Evolutionary conservation across 2,113 vertebrate genomes (phyloP).

Genomic region (Brienomyrus brachyistius): DNA sequence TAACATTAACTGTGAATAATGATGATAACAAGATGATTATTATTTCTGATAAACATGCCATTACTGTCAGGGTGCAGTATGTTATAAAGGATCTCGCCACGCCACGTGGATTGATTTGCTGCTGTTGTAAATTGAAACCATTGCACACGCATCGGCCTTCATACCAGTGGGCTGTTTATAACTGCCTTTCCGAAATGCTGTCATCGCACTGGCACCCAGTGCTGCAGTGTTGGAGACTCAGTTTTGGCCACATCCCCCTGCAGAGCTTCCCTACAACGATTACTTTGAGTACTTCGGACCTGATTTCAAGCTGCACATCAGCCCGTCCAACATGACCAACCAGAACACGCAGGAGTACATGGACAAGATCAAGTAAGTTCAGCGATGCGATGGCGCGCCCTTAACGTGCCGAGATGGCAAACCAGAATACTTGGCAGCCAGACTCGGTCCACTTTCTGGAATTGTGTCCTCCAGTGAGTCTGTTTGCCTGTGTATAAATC

Average conservation of each 20-base stretch:
- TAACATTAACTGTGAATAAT: background rate
- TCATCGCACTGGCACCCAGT: background rate
- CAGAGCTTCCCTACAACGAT: slow-evolving; percentile 93
- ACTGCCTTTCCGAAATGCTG: background rate
- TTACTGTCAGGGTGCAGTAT: background rate
- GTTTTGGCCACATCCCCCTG: background rate
- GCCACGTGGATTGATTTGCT: background rate
- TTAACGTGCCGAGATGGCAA: background rate
- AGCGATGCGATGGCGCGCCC: no score
- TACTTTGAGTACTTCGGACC: slow-evolving; percentile 98
- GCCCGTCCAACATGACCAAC: slow-evolving; percentile 98
- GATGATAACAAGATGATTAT: background rate
- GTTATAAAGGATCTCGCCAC: background rate
- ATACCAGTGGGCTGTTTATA: background rate
- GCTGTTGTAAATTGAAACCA: background rate
- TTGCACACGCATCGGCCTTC: background rate
- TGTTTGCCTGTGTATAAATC: background rate
- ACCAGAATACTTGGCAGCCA: background rate
- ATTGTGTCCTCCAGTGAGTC: background rate
- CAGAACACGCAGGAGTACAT: slow-evolving; percentile 97
- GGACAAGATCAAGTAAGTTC: slow-evolving; percentile 91
- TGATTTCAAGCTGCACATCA: slow-evolving; percentile 97
- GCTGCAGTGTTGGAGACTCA: background rate
- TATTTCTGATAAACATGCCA: background rate
- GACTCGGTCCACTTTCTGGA: background rate